Percentiles rank a stretch among this genome's conserved stretches.
Conservation (phyloP, 2,113 vertebrate species). For the Mesocricetus auratus region DNA sequence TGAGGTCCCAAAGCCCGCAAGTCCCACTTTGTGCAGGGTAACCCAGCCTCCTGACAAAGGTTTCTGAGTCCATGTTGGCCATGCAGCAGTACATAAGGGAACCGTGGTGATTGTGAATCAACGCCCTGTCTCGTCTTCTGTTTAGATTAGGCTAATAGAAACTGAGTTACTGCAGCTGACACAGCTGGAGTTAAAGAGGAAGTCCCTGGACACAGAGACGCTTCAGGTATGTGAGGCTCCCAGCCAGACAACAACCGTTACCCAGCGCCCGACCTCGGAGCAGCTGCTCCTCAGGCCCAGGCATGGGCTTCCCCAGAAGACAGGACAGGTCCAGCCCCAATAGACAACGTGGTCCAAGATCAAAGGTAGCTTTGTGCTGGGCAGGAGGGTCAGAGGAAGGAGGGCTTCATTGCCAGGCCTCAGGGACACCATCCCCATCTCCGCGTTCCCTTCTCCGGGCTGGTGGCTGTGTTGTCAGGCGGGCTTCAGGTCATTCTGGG, state of each 20-base stretch:
- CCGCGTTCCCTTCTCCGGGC: conserved; percentile 48
- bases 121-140: conserved; percentile 90
- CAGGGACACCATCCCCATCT: conserved; percentile 58
- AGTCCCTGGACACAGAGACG: conserved; percentile 95
- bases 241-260: conserved; percentile 12
- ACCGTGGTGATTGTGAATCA: conserved; percentile 68
- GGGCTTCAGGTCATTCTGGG: neutral
- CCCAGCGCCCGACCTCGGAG: conserved; percentile 35
- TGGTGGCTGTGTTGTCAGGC: conserved; percentile 9
- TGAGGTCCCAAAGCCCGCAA: neutral
- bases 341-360: neutral
- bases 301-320: neutral
- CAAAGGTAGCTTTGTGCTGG: neutral
- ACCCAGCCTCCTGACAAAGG: neutral
- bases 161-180: conserved; percentile 98
- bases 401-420: conserved; percentile 75
- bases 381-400: conserved; percentile 80
- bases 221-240: conserved; percentile 94
- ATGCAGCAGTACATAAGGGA: conserved; percentile 46
- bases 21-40: neutral
- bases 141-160: conserved; percentile 99
- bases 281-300: neutral
- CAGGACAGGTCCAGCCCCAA: neutral
- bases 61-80: neutral
- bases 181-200: conserved; percentile 98